A percentile compares a stretch with the other conserved stretches of the same genome.
Conservation (phyloP, 2,797 vertebrate genomes). For the Bovichtus variegatus region DNA sequence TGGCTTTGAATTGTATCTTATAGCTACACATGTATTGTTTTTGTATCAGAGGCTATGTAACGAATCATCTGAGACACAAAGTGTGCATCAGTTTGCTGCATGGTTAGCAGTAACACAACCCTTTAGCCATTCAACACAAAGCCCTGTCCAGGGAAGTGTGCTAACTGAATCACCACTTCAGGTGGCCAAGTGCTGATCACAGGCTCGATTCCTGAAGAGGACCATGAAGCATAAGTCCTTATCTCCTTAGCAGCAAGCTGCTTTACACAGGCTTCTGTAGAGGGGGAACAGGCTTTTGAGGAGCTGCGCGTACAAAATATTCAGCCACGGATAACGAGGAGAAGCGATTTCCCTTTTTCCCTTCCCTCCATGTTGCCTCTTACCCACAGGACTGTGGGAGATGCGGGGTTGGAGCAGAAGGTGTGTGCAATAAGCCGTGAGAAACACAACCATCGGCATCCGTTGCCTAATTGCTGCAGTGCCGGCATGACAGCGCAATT, state of each 20-base stretch:
- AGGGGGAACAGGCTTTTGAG: constrained; percentile 54
- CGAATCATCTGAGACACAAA: neutral
- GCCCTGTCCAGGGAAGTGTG: constrained; percentile 4
- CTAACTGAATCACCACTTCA: constrained; percentile 29
- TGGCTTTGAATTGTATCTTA: neutral
- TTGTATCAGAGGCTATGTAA: neutral
- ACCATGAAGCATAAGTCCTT: constrained; percentile 56
- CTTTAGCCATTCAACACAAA: constrained; percentile 21
- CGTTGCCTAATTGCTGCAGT: constrained; percentile 57
- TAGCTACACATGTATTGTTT: neutral
- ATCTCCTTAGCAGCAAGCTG: constrained; percentile 72
- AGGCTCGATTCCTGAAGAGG: constrained; percentile 41
- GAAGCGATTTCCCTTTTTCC: constrained; percentile 33
- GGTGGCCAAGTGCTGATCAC: constrained; percentile 62
- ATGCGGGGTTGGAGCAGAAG: constrained; percentile 39
- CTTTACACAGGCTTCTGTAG: constrained; percentile 60
- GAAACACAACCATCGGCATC: constrained; percentile 47
- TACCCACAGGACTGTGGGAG: constrained; percentile 37
- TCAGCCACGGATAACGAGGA: constrained; percentile 58
- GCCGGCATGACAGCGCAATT: constrained; percentile 41
- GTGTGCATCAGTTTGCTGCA: neutral
- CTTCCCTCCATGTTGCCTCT: constrained; percentile 33
- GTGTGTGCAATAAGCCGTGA: constrained; percentile 51
- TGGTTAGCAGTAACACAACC: constrained; percentile 5
- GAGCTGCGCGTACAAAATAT: constrained; percentile 56